Evolutionary conservation across 2,888 invertebrate genomes (phyloP), one percentile per base, ranked within the genome.

Genomic region (Pseudolycoriella hygida): DNA sequence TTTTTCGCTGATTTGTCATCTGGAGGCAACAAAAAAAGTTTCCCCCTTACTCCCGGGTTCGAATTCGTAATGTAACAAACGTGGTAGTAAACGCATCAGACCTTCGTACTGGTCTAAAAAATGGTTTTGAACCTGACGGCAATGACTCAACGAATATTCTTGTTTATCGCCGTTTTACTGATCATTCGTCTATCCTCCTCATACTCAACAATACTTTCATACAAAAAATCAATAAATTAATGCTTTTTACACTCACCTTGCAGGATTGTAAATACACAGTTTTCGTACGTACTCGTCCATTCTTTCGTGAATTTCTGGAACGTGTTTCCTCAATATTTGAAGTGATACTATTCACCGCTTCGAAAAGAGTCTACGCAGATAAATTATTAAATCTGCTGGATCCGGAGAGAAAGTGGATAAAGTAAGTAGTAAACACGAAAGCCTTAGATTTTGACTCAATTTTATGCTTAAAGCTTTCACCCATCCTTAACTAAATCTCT

Each of bases 291-390:
- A 90, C 93, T 1, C 73, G 94, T 42, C 94, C 94, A 0, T 85
- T 76, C 63, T 89, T 93, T 66, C 76, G 81, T 8, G 90, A 93
- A 68, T 96, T 96, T 67, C 72, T 96, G 53, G 85, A 92, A 55
- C 77, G 80, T 48, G 84, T 92, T 34, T 86, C 90, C 0, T 76
- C 82, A 6, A 61, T 82, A 48, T 94, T 86, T 67, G 93, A 94
- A 65, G 90, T 94, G 18, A 92, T 93, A 45, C 67, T 94, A 46
- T 96, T 96, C 70, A 96, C 94, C 0, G 94, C 94, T 38, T 89
- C 89, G 58, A 94, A 94, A 68, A 74, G 90, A 42, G 89, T 94
- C 40, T 96, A 94, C 61, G 94, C 94, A 0, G 90, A 94, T 63
- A 81, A 92, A 52, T 72, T 96, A 52, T 73, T 94, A 56, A 90